Evolutionary conservation across 2,888 invertebrate genomes (phyloP), one percentile per base, ranked within the genome.

Genomic region (Amiota minor): DNA sequence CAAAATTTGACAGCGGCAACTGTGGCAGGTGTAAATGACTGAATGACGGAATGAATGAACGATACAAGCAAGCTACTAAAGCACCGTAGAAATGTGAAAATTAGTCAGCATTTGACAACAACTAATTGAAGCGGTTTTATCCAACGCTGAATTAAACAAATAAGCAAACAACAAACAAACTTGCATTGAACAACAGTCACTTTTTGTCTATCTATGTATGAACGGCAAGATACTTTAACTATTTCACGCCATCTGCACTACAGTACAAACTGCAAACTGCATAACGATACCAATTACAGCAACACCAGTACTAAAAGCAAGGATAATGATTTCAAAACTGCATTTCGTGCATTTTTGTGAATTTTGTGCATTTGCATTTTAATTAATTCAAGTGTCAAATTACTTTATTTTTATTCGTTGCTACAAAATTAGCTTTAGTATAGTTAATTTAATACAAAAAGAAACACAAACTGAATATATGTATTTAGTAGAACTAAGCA

Each of bases 81-180:
- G 56, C 18, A 18, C 4, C 12, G 45, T 62, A n/a, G 12, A 35
- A 65, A 62, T 50, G 50, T 53, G 12, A 53, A 67, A 67, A 67
- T 67, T 67, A 67, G 49, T 67, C 50, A 67, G 67, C 18, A 11
- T 67, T 49, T 49, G 20, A 20, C 67, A 20, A 49, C 50, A 18
- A 50, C 67, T 18, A 67, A 67, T 50, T 67, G 67, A 49, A 67
- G 65, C 45, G 49, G 20, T 67, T 67, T 20, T 50, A 67, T 50
- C 50, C 6, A 67, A 67, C 50, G 18, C 50, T 12, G n/a, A n/a
- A 62, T 62, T 35, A 45, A 11, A n/a, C 62, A 62, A 62, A 62
- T 35, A 35, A 35, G 6, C 35, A 35, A 35, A 35, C 35, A 35
- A 35, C 35, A 35, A 35, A 35, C 35, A 35, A 35, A 35, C 35